Percentiles rank a stretch among this genome's conserved stretches.
phyloP scores from a whole-genome alignment of 2,888 invertebrate species.

The Acronicta aceris region DNA sequence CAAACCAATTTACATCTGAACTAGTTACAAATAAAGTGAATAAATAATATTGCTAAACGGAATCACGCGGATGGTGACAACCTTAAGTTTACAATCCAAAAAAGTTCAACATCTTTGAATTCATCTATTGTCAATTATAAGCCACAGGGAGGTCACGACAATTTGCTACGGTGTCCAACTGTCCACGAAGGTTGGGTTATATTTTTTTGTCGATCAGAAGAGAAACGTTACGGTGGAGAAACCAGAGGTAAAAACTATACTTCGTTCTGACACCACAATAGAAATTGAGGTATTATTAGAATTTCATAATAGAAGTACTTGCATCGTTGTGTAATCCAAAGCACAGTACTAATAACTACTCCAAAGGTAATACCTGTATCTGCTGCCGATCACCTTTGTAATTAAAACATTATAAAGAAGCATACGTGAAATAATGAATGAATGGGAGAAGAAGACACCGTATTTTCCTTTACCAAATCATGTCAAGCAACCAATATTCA shows the following conservation, averaged over 20 bases:
- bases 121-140: slow-evolving; percentile 36
- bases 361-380: too few relatives aligned
- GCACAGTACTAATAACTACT: too few relatives aligned
- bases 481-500: too few relatives aligned
- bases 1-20: too few relatives aligned
- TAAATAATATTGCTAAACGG: too few relatives aligned
- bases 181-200: slow-evolving; percentile 27
- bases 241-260: slow-evolving; percentile 16
- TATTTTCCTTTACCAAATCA: too few relatives aligned
- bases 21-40: too few relatives aligned
- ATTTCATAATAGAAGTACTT: background rate
- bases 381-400: too few relatives aligned
- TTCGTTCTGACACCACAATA: background rate
- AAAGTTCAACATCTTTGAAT: slow-evolving; percentile 21
- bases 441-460: too few relatives aligned
- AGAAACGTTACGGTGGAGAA: slow-evolving; percentile 19
- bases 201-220: slow-evolving; percentile 13
- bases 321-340: background rate
- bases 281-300: background rate
- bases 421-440: too few relatives aligned
- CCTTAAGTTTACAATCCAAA: slow-evolving; percentile 9
- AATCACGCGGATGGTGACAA: too few relatives aligned
- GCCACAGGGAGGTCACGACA: slow-evolving; percentile 40
- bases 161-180: slow-evolving; percentile 43
- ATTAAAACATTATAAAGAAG: too few relatives aligned